phyloP scores from a whole-genome alignment of 2,113 vertebrate species.

The Acrocephalus arundinaceus region DNA sequence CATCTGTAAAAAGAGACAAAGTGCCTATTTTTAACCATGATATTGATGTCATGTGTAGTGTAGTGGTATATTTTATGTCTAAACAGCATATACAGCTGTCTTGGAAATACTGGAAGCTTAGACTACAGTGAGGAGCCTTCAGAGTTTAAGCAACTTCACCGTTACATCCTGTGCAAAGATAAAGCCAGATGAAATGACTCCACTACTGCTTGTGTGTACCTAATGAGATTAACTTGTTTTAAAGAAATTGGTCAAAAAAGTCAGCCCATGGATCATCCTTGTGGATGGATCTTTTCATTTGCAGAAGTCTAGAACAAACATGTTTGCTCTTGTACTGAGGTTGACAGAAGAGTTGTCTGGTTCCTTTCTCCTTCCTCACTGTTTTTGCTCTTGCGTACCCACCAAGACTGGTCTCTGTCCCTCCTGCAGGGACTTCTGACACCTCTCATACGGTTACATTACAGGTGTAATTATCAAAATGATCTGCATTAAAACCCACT shows the following conservation, averaged over 20 bases:
- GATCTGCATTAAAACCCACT: rapidly evolving
- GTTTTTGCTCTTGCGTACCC: neutral
- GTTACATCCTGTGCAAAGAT: neutral
- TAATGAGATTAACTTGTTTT: neutral
- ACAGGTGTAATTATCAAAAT: neutral
- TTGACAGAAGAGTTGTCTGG: neutral
- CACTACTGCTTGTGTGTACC: neutral
- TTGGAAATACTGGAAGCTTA: neutral
- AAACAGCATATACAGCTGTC: neutral
- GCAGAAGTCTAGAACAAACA: neutral
- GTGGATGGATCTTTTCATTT: neutral
- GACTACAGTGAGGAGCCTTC: neutral
- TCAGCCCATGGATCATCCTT: neutral
- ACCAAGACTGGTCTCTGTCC: neutral
- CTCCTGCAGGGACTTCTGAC: neutral
- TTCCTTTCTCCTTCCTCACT: neutral
- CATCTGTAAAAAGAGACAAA: neutral
- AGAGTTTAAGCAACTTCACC: neutral
- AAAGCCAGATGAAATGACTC: neutral
- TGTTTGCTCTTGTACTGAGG: neutral
- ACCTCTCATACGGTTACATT: neutral
- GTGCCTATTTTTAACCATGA: neutral
- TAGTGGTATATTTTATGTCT: neutral
- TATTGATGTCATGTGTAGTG: neutral
- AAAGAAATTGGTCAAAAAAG: neutral